These are phyloP conservation scores for Drosophila flavopinicola DNA, from an alignment of 2,888 invertebrate genomes.

Conservation along the genomic window DNA sequence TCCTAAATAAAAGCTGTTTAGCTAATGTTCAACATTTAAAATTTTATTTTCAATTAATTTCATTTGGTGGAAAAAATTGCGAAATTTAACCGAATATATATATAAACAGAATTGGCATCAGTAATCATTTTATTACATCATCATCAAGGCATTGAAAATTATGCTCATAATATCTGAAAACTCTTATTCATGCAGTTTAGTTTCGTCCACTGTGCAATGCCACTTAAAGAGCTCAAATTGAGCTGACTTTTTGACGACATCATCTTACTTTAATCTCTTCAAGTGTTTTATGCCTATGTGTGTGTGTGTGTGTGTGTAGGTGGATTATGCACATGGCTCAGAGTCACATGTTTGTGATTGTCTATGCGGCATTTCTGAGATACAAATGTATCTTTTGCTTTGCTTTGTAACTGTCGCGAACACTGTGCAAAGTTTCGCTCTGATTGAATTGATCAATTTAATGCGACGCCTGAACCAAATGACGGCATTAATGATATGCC, in stretches of 20 bases:
- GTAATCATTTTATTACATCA: too few species aligned
- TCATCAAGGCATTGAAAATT: too few species aligned
- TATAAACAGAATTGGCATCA: too few species aligned
- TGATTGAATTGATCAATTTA: slow-evolving; percentile 77
- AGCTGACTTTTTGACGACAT: slow-evolving; percentile 49
- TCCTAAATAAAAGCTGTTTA: too few species aligned
- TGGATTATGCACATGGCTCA: slow-evolving; percentile 66
- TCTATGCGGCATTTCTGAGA: slow-evolving; percentile 55
- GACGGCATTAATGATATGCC: slow-evolving; percentile 41
- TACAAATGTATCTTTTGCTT: slow-evolving; percentile 28
- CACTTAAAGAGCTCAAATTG: slow-evolving; percentile 70
- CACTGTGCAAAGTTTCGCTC: slow-evolving; percentile 45
- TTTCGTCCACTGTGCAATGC: slow-evolving; percentile 49
- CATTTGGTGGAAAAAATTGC: too few species aligned
- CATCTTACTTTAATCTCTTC: slow-evolving; percentile 63
- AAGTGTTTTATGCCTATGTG: slow-evolving; percentile 50
- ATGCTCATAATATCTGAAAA: too few species aligned
- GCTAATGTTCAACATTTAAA: too few species aligned
- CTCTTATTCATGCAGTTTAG: too few species aligned
- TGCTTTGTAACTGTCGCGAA: slow-evolving; percentile 19
- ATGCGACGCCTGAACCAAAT: slow-evolving; percentile 30
- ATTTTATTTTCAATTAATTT: too few species aligned
- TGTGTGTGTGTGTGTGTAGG: slow-evolving; percentile 26
- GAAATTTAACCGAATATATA: too few species aligned
- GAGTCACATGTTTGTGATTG: slow-evolving; percentile 60